A percentile compares a stretch with the other conserved stretches of the same genome.
Conservation (phyloP, 2,888 invertebrate genomes). For the Ypsolopha sequella region DNA sequence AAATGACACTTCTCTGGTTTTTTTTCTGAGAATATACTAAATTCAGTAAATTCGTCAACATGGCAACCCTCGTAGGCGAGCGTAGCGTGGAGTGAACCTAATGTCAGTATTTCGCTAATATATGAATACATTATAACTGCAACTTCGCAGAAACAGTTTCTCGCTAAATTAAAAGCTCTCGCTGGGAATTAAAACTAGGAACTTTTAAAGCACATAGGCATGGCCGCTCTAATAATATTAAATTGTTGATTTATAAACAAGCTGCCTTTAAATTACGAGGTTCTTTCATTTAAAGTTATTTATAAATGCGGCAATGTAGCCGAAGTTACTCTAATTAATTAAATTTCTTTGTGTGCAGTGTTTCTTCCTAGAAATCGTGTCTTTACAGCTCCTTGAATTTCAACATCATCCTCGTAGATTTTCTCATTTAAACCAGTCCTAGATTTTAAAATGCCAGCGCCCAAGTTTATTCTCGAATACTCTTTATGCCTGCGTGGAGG, state of each 20-base stretch:
- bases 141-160: conserved; percentile 49
- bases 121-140: conserved; percentile 48
- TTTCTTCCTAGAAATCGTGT: no score
- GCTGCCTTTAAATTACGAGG: conserved; percentile 28
- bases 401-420: no score
- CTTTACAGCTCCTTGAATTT: no score
- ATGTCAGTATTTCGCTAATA: conserved; percentile 43
- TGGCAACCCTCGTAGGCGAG: neutral
- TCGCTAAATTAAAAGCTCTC: conserved; percentile 55
- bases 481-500: neutral
- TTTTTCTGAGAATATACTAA: no score
- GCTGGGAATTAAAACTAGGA: conserved; percentile 48
- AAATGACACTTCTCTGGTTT: no score
- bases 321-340: neutral
- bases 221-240: conserved; percentile 51
- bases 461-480: neutral
- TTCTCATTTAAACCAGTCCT: no score
- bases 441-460: neutral
- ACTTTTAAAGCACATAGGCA: conserved; percentile 52
- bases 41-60: no score
- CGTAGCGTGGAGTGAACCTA: conserved; percentile 3
- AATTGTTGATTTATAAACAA: conserved; percentile 56
- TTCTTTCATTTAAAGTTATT: conserved; percentile 2
- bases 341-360: neutral
- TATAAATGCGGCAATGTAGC: neutral